Evolutionary conservation across 2,888 invertebrate species (phyloP), one percentile per base, ranked within the genome.

Genomic region (Deilephila porcellus): DNA sequence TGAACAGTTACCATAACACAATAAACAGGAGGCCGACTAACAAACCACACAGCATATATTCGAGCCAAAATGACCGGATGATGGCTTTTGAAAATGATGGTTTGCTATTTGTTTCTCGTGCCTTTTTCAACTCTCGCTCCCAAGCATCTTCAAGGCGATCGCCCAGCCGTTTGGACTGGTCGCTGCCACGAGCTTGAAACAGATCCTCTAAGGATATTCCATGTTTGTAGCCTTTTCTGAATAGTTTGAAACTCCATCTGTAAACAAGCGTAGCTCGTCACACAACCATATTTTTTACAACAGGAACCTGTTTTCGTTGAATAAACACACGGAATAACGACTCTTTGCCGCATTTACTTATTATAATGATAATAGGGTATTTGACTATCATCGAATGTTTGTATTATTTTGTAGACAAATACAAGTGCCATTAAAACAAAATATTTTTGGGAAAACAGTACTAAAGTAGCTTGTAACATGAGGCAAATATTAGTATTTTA

Each of bases 191-290:
- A 11, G 96, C 95, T 83, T 95, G 96, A 90, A 96, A 97, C 34
- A 97, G 88, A 83, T 97, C 96, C 80, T 96, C 96, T 17, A 96
- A 84, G 75, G 96, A 96, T 73, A 97, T 90, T 75, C 96, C 96
- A 76, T 96, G 91, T 79, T 95, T 95, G 81, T 94, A 96, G 67
- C 97, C 97, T 85, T 95, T 95, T 83, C 94, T 95, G 82, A 97
- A 96, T 76, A 96, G 92, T 56, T 95, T 95, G 78, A 96, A 95
- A 73, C 96, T 92, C 97, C 97, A 97, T 93, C 97, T 97, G 89
- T 45, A 85, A 88, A 74, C 76, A 81, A 74, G 8, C 4, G 19
- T n/a, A 59, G 20, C 0, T 71, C 17, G 4, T 17, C 29, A 56
- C 29, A n/a, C 5, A 19, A 32, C 25, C 11, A 34, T 59, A 11